Base-by-base conservation (phyloP, 2,888 invertebrate species). In the Orchesellides sinensis region DNA sequence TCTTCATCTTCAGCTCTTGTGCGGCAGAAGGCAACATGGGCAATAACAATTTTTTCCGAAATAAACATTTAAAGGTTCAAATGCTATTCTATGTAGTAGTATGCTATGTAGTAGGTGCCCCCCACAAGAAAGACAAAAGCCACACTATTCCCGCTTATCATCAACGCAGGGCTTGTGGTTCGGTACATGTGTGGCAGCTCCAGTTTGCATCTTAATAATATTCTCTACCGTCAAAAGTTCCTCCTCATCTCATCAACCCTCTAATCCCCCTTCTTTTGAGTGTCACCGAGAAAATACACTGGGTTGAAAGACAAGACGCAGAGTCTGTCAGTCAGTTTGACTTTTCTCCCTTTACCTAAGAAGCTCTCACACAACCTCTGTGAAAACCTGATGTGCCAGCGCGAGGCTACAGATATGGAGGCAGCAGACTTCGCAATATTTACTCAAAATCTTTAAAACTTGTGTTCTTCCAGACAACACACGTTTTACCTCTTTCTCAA, bases 231-330 rank as follows among this genome's bases (percentile, higher is more conserved):
- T 49, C 21, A 10, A 29, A 49, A 68, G 29, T 12, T 56, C 8
- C 25, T 23, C 68, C 68, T n/a, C n/a, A n/a, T n/a, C n/a, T n/a
- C n/a, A n/a, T n/a, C n/a, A n/a, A n/a, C n/a, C n/a, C n/a, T n/a
- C n/a, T n/a, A n/a, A n/a, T 68, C 68, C 27, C 68, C 49, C 27
- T 21, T n/a, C 27, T 23, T 65, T 21, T 65, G 45, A 54, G 54
- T 32, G 17, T 1, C 52, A 23, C 45, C 70, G 27, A 2, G 27
- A 35, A 32, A 32, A 40, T 32, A n/a, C 12, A 0, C 70, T 54
- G 40, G 56, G 35, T 72, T 72, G 70, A 72, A 56, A 72, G 70
- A 72, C 70, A 59, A 25, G 54, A 59, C 29, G 45, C 70, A 72
- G 70, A 45, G 19, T 73, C 49, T 63, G 61, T 61, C 61, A 61